phyloP scores from a whole-genome alignment of 2,797 vertebrate species.

The Microctenopoma stevenorrisi region DNA sequence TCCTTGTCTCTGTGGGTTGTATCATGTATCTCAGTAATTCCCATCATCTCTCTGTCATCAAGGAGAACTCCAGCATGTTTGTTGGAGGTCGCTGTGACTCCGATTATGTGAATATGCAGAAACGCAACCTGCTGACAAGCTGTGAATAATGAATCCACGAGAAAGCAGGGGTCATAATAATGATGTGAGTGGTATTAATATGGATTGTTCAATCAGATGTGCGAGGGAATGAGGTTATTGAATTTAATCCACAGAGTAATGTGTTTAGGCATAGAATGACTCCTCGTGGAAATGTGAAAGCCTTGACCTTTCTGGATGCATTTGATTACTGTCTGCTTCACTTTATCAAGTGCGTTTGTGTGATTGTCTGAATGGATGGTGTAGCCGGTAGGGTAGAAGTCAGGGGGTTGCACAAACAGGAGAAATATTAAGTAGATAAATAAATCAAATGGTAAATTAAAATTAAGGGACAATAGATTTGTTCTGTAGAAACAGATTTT shows the following conservation, averaged over 20 bases:
- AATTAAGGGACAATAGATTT: no score
- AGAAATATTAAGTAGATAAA: no score
- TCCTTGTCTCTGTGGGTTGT: background rate
- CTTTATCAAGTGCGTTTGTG: slow-evolving; percentile 33
- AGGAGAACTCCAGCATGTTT: background rate
- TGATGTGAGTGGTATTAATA: slow-evolving; percentile 37
- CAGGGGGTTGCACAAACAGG: background rate
- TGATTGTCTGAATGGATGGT: slow-evolving; percentile 2
- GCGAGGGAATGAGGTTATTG: slow-evolving; percentile 45
- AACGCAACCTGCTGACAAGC: slow-evolving; percentile 21
- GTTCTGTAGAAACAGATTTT: no score
- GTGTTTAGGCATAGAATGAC: slow-evolving; percentile 58
- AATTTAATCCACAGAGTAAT: slow-evolving; percentile 58
- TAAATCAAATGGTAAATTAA: no score
- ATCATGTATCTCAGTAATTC: slow-evolving; percentile 6
- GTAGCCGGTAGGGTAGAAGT: background rate
- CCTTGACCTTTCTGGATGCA: slow-evolving; percentile 63
- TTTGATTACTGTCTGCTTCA: slow-evolving; percentile 64
- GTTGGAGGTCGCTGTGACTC: slow-evolving; percentile 5
- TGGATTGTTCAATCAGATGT: slow-evolving; percentile 40
- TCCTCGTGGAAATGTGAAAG: slow-evolving; percentile 48
- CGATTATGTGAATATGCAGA: slow-evolving; percentile 33
- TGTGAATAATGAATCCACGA: slow-evolving; percentile 46
- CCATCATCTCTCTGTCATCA: slow-evolving; percentile 5
- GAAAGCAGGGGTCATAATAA: slow-evolving; percentile 32